These are phyloP conservation scores for Entomobrya proxima DNA, from an alignment of 2,888 invertebrate genomes.

Conservation along the genomic window DNA sequence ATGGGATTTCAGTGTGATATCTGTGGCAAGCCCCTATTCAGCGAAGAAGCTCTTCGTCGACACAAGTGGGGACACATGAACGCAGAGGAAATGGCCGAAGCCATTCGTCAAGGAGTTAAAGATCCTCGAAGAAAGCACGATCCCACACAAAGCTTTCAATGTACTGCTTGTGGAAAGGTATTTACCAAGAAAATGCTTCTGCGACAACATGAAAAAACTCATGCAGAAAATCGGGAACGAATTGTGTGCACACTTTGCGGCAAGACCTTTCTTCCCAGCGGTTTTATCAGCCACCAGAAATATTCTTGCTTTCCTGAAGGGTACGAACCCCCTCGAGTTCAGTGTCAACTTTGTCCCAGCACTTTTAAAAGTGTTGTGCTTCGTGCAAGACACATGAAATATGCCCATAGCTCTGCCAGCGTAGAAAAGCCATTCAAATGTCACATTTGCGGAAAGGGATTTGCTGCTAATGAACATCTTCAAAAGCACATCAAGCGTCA, in stretches of 20 bases:
- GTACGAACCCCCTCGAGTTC: background rate
- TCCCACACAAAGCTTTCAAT: background rate
- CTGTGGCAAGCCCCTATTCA: conserved; percentile 5
- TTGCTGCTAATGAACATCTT: background rate
- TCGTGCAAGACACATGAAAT: background rate
- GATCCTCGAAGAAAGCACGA: conserved; percentile 17
- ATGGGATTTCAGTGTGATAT: conserved; percentile 17
- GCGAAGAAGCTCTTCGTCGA: background rate
- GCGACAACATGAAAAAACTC: background rate
- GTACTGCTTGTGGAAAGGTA: conserved; percentile 1
- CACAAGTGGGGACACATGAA: conserved; percentile 12
- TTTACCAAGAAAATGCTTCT: conserved; percentile 9
- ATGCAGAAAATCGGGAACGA: background rate
- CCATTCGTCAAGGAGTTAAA: background rate
- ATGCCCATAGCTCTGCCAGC: background rate
- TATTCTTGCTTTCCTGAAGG: conserved; percentile 6
- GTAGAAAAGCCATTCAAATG: conserved; percentile 6
- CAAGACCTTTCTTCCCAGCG: conserved; percentile 16
- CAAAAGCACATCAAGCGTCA: conserved; percentile 1
- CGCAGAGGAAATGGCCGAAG: conserved; percentile 25
- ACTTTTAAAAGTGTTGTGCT: conserved; percentile 8
- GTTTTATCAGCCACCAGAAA: conserved; percentile 14
- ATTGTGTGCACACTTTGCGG: conserved; percentile 6
- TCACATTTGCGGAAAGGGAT: conserved; percentile 8
- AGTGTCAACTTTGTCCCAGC: conserved; percentile 7